Evolutionary conservation across 2,797 vertebrate genomes (phyloP).

Genomic region (Typhlichthys subterraneus): DNA sequence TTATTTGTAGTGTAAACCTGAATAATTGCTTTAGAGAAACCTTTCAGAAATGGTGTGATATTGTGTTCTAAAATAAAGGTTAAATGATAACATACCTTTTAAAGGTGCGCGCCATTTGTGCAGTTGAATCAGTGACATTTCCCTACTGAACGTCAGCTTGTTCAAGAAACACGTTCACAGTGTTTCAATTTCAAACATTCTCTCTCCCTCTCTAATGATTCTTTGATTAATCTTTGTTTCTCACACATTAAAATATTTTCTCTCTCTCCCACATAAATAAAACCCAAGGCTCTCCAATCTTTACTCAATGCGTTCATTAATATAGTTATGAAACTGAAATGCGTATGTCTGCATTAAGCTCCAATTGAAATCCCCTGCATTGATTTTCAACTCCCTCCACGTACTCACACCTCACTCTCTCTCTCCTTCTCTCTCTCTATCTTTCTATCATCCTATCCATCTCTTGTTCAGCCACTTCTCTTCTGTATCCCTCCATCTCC

Average conservation of each 20-base stretch:
- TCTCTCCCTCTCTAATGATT: not conserved
- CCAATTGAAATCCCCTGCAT: conserved; percentile 44
- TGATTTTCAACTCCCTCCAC: conserved; percentile 29
- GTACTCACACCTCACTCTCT: not conserved
- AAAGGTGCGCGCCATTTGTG: no score
- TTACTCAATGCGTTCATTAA: conserved; percentile 47
- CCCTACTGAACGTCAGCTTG: not conserved
- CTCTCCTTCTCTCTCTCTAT: not conserved
- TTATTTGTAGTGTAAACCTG: no score
- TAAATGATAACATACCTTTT: no score
- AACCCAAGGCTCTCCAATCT: conserved; percentile 36
- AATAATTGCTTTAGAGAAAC: no score
- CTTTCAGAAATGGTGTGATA: no score
- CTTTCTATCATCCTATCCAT: conserved; percentile 2
- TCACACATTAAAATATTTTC: conserved; percentile 3
- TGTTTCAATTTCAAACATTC: not conserved
- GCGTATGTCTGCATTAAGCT: conserved; percentile 22
- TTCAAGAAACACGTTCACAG: conserved; percentile 5
- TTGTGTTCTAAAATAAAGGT: no score
- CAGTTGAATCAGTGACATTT: no score
- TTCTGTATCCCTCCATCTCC: conserved; percentile 11
- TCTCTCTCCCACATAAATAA: conserved; percentile 35
- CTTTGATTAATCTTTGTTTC: not conserved
- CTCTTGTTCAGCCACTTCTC: conserved; percentile 2
- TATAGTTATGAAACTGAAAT: conserved; percentile 29